Percentiles rank a stretch among this genome's conserved stretches.
Evolutionary conservation across 2,797 vertebrate genomes (phyloP).

Genomic region (Macroramphosus scolopax): DNA sequence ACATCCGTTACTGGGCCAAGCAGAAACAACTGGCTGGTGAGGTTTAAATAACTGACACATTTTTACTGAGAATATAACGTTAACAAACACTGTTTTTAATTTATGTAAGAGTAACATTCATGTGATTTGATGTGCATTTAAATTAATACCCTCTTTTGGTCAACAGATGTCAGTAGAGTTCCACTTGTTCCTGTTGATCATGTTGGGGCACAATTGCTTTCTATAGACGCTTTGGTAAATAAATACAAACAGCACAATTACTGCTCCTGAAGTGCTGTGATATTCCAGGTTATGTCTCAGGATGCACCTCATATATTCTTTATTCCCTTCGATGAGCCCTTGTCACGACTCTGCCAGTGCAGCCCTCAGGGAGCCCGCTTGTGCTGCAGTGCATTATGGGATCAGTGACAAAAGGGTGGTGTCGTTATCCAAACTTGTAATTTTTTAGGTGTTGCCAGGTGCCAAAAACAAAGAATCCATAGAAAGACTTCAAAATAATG

Average conservation of each 20-base stretch:
- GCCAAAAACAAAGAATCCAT: background rate
- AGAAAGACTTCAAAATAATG: too few species aligned
- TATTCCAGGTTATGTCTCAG: background rate
- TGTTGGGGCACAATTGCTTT: background rate
- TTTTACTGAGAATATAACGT: too few species aligned
- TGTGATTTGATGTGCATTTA: too few species aligned
- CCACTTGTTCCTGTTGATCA: background rate
- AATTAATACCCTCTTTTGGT: too few species aligned
- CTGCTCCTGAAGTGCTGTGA: constrained; percentile 8
- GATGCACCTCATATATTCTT: background rate
- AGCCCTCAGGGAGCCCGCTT: too few species aligned
- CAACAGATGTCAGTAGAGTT: constrained; percentile 64
- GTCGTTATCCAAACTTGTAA: background rate
- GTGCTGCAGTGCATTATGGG: background rate
- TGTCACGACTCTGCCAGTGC: background rate
- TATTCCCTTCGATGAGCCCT: constrained; percentile 21
- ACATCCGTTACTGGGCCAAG: constrained; percentile 88
- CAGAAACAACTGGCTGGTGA: constrained; percentile 87
- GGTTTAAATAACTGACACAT: too few species aligned
- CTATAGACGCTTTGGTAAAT: background rate
- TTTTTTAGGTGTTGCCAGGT: background rate
- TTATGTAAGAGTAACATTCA: too few species aligned
- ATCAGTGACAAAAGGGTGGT: constrained; percentile 3
- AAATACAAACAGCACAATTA: background rate
- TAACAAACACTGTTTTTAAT: too few species aligned